Base-by-base conservation (phyloP, 2,113 vertebrate genomes). In the Tychaedon coryphoeus region DNA sequence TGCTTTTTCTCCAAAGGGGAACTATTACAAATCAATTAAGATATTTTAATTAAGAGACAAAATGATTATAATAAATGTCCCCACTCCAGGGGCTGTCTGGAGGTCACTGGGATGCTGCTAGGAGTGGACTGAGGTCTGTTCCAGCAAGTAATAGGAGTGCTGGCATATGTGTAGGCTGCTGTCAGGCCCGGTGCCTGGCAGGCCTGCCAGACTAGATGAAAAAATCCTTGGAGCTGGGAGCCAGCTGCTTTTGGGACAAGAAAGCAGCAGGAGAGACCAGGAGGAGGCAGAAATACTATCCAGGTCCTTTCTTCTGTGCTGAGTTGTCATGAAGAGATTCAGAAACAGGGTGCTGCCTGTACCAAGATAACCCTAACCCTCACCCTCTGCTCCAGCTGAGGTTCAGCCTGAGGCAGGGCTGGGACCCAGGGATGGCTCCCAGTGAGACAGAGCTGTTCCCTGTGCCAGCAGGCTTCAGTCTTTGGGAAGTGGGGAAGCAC, bases 21-120 rank as follows among this genome's bases (percentile, higher is more conserved):
- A 88, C 88, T 51, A 94, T 95, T 95, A 91, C 88, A 93, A 93
- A 97, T 90, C 94, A 97, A 96, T 97, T 96, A 96, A 81, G 75
- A 31, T 42, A 53, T 85, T 96, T 96, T 95, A 95, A 93, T 97
- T 96, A 96, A 90, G 91, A 86, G n/a, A 65, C 73, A 89, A 93
- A 96, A 77, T 69, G 31, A 45, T 90, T 71, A 71, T 92, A 93
- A 92, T 72, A 91, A 92, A 77, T 65, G 65, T 62, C 82, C 17
- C 70, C 47, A 48, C 74, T 77, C 65, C 42, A 60, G 36, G 53
- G 75, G n/a, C 88, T 84, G 79, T 72, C 72, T 86, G 69, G 61
- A 94, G 73, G 72, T 92, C 3, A 0, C 65, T 85, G 67, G n/a
- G 71, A 90, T 77, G 84, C 79, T 92, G 65, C 48, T 92, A 66